Base-by-base conservation (phyloP, 1,140 invertebrate species). In the Procambarus virginalis region DNA sequence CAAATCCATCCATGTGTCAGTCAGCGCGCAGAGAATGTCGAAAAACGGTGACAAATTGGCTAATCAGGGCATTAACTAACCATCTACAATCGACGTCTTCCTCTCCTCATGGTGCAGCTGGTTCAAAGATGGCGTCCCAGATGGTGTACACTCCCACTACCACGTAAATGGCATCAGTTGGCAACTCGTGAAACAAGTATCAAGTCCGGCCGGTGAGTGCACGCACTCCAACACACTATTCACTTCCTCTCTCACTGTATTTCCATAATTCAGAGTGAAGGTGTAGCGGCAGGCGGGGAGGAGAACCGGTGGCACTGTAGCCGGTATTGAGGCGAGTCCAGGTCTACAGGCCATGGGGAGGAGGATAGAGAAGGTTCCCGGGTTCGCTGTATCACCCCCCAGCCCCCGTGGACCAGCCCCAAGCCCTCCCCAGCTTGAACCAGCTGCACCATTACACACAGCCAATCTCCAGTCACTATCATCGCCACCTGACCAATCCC, bases 401-500 rank as follows among this genome's bases (percentile, higher is more conserved):
- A 76, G 70, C 58, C 86, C 70, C 86, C 77, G 22, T 55, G 22
- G 60, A 51, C 55, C 88, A 89, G 81, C 81, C 88, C 88, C 88
- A 84, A 84, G 60, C 80, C 88, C 55, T 87, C 86, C 86, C 85
- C 86, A 87, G 86, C 86, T 81, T 83, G 73, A 89, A 89, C 88
- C 88, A 89, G 88, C 88, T 89, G 88, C 88, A 89, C 88, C 88
- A 89, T 89, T 89, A 89, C 88, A 81, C 81, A 60, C 87, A 84
- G 88, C 88, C 88, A 89, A 89, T 89, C 88, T 64, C 88, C 88
- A 89, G 88, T 89, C 88, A 89, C 88, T 84, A 84, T 84, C 88
- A 84, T 89, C 88, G 84, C 81, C 88, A 89, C 88, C 88, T 89
- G 88, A 84, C 88, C 88, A 89, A 89, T 89, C 88, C 73, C 46